Evolutionary conservation across 1,140 invertebrate genomes (phyloP).

Genomic region (Drosophila orosa): DNA sequence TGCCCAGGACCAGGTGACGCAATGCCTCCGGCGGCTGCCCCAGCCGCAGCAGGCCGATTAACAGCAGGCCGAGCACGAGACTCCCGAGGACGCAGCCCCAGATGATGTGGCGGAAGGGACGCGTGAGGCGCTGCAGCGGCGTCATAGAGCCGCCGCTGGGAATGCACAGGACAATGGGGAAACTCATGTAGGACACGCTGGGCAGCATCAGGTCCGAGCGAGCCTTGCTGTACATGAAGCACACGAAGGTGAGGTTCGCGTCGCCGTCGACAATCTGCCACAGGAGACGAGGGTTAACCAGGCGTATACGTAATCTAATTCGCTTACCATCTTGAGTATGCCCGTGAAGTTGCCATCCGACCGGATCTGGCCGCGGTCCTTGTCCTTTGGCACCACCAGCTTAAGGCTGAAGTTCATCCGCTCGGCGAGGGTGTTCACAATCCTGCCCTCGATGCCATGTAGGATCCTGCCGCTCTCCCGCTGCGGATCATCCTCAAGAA

Average conservation of each 20-base stretch:
- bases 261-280: slow-evolving; percentile 62
- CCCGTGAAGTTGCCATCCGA: slow-evolving; percentile 72
- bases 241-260: slow-evolving; percentile 68
- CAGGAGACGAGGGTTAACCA: not conserved
- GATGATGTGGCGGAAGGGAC: slow-evolving; percentile 60
- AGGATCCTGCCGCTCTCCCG: not conserved
- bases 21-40: not conserved
- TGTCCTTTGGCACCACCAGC: slow-evolving; percentile 29
- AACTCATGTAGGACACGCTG: slow-evolving; percentile 58
- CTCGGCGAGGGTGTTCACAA: slow-evolving; percentile 53
- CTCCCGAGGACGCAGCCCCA: slow-evolving; percentile 63
- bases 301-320: not conserved
- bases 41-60: slow-evolving; percentile 44
- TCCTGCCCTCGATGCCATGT: slow-evolving; percentile 67
- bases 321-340: slow-evolving; percentile 61
- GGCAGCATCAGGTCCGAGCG: slow-evolving; percentile 62
- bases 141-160: slow-evolving; percentile 55
- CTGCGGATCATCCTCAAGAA: slow-evolving; percentile 11
- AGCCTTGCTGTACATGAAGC: slow-evolving; percentile 64
- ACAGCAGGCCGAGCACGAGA: slow-evolving; percentile 32
- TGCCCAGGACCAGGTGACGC: slow-evolving; percentile 57
- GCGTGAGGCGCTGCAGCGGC: slow-evolving; percentile 59
- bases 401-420: slow-evolving; percentile 69
- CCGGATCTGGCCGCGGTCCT: slow-evolving; percentile 51
- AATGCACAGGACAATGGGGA: slow-evolving; percentile 60